Evolutionary conservation across 2,797 vertebrate species (phyloP).

Genomic region (Tenualosa thibaudeaui): DNA sequence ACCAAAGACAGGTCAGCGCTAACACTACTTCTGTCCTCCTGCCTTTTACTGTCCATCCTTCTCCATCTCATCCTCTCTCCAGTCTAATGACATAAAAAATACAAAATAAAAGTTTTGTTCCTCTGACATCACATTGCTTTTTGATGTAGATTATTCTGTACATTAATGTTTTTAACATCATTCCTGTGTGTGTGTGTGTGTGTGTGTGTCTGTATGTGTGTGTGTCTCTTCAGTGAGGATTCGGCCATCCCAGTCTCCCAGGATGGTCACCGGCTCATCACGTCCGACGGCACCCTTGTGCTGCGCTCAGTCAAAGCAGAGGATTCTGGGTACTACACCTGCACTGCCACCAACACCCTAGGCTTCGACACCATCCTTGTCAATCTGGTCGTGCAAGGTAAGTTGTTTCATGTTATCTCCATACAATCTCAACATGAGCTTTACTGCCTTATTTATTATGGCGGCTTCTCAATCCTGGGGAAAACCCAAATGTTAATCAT

Average conservation of each 20-base stretch:
- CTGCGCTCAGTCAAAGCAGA: constrained; percentile 94
- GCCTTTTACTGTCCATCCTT: not conserved
- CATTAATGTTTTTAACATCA: not conserved
- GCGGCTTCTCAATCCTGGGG: too few species aligned
- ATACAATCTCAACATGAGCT: not conserved
- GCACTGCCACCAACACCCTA: constrained; percentile 95
- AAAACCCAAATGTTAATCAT: too few species aligned
- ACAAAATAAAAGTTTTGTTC: not conserved
- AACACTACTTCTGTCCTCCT: not conserved
- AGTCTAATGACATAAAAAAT: not conserved
- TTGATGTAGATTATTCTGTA: not conserved
- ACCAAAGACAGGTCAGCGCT: constrained; percentile 93
- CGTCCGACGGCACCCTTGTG: constrained; percentile 90
- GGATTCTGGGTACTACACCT: constrained; percentile 97
- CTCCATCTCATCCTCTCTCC: not conserved
- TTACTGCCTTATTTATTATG: not conserved
- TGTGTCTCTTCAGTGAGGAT: constrained; percentile 81
- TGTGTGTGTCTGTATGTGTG: not conserved
- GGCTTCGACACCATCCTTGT: constrained; percentile 98
- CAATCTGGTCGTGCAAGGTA: constrained; percentile 97
- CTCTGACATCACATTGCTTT: not conserved
- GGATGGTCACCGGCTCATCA: constrained; percentile 91
- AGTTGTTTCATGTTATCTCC: constrained; percentile 16
- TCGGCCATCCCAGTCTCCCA: constrained; percentile 87
- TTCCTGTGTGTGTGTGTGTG: not conserved